Base-by-base conservation (phyloP, 2,888 invertebrate species). In the Trissolcus japonicus region DNA sequence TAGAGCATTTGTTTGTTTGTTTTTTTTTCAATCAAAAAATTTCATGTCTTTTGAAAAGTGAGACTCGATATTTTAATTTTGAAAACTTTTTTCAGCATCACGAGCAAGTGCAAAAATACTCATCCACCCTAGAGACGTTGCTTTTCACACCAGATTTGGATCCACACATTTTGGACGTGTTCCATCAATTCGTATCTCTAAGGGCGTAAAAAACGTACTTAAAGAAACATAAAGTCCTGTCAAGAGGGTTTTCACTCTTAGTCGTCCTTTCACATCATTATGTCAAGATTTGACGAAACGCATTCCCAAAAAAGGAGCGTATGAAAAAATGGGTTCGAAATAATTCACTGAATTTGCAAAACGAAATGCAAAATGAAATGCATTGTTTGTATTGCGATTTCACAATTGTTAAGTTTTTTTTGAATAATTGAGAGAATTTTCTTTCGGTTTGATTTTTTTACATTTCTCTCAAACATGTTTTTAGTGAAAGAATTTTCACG, bases 81-180 rank as follows among this genome's bases (percentile, higher is more conserved):
- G 0, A 25, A 25, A 25, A 25, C 4, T 83, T 82, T 83, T 93
- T 68, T 93, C 91, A 98, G 98, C 98, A 99, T 89, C 96, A 98
- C 88, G 97, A 98, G 86, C 97, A 98, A 92, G 98, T 99, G 19
- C 97, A 97, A 90, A 96, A 97, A 87, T 98, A 98, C 91, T 96
- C 97, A 89, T 95, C 95, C 81, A 98, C 98, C 0, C 90, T 99
- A 89, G 98, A 98, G 89, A 97, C 96, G 0, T 91, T 99, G 54
- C 92, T 99, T 51, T 99, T 99, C 90, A 98, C 98, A 0, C 96
- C 96, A 83, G 98, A 98, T 89, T 91, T 98, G 87, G 99, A 99
- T 88, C 94, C 96, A 2, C 98, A 98, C 89, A 98, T 99, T 86
- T 90, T 98, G 79, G 97, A 98, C 89, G 95, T 98, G 71, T 99